These are phyloP conservation scores for Diarsia rubi DNA, from an alignment of 2,888 invertebrate species.

Conservation along the genomic window DNA sequence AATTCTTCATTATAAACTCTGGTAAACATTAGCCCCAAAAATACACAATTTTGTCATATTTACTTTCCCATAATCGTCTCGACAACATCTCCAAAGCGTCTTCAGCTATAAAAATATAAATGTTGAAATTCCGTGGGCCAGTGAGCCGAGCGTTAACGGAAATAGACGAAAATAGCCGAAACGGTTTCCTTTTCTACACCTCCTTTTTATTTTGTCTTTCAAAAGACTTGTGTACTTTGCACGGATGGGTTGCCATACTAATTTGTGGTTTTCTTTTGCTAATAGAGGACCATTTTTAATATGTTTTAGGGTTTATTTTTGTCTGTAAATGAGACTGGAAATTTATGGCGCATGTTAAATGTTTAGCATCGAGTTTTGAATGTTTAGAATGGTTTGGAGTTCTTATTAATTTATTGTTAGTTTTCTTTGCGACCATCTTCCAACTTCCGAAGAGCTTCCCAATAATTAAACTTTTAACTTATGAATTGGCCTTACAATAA, in stretches of 20 bases:
- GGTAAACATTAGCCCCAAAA: conserved; percentile 21
- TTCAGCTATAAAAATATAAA: conserved; percentile 55
- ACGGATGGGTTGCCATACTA: conserved; percentile 63
- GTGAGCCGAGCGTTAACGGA: conserved; percentile 74
- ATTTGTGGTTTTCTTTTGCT: conserved; percentile 67
- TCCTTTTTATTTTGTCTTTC: conserved; percentile 66
- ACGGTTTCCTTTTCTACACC: conserved; percentile 71
- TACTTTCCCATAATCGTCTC: conserved; percentile 34
- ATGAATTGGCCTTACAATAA: not conserved
- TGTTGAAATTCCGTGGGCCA: conserved; percentile 48
- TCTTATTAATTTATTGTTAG: conserved; percentile 14
- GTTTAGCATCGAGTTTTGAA: conserved; percentile 40
- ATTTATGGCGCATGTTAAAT: conserved; percentile 35
- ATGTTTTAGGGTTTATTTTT: conserved; percentile 52
- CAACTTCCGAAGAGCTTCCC: not conserved
- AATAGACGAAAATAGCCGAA: conserved; percentile 80
- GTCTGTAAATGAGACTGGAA: conserved; percentile 33
- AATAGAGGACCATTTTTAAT: conserved; percentile 60
- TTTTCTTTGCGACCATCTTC: not conserved
- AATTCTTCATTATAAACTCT: conserved; percentile 24
- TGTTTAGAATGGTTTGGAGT: conserved; percentile 2
- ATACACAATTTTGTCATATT: conserved; percentile 41
- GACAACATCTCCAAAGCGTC: conserved; percentile 44
- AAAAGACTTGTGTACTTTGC: conserved; percentile 63
- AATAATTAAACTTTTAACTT: not conserved